phyloP scores from a whole-genome alignment of 2,113 vertebrate genomes.

The Otolemur garnettii region DNA sequence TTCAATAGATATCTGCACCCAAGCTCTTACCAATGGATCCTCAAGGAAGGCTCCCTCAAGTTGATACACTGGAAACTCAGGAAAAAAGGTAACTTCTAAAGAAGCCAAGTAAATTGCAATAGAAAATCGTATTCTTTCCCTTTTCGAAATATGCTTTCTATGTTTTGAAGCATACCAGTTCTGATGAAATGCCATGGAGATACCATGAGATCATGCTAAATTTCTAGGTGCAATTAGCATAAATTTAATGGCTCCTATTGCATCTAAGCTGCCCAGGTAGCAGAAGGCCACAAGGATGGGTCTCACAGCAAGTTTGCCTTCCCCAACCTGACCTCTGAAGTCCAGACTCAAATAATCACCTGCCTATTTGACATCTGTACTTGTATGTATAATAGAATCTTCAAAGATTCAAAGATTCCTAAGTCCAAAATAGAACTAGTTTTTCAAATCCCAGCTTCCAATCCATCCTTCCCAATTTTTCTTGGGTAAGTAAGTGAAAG shows the following conservation, averaged over 20 bases:
- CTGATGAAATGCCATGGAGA: not conserved
- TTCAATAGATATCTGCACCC: not conserved
- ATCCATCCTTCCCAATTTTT: not conserved
- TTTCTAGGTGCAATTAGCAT: not conserved
- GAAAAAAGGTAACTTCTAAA: slow-evolving; percentile 10
- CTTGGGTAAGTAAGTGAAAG: not conserved
- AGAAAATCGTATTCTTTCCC: not conserved
- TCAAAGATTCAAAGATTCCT: not conserved
- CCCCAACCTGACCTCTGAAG: not conserved
- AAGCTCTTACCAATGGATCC: not conserved
- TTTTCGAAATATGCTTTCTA: not conserved
- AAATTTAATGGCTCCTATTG: not conserved
- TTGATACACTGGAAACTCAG: not conserved
- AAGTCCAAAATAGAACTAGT: not conserved
- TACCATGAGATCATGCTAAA: not conserved
- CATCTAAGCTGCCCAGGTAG: not conserved
- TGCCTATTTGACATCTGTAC: not conserved
- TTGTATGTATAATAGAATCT: not conserved
- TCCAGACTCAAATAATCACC: not conserved
- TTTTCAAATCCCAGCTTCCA: not conserved
- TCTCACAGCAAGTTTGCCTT: not conserved
- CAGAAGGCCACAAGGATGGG: not conserved
- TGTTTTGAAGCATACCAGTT: not conserved
- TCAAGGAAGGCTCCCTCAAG: not conserved
- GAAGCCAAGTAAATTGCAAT: not conserved